A percentile compares a stretch with the other conserved stretches of the same genome.
phyloP scores from a whole-genome alignment of 2,888 invertebrate species.

The Lycia hirtaria region DNA sequence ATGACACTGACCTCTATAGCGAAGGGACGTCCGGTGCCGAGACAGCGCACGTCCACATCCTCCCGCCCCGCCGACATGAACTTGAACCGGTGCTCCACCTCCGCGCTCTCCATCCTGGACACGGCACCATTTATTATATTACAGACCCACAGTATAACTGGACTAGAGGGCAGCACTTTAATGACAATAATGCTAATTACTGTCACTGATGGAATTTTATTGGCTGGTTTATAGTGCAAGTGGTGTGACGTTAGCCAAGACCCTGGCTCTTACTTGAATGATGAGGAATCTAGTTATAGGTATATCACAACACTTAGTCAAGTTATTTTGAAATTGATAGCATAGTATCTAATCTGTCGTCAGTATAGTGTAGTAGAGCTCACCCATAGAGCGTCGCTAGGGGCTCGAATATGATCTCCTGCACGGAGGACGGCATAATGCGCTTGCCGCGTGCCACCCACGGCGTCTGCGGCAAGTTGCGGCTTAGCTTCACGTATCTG shows the following conservation, averaged over 20 bases:
- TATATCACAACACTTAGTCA: too few relatives aligned
- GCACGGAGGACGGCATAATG: slow-evolving; percentile 94
- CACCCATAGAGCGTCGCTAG: slow-evolving; percentile 87
- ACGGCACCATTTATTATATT: too few relatives aligned
- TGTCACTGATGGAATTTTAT: too few relatives aligned
- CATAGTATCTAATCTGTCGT: too few relatives aligned
- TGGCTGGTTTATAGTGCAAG: too few relatives aligned
- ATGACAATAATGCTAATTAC: too few relatives aligned
- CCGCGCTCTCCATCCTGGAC: slow-evolving; percentile 55
- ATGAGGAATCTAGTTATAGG: too few relatives aligned
- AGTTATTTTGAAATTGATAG: too few relatives aligned
- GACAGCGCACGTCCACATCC: slow-evolving; percentile 98
- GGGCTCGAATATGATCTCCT: slow-evolving; percentile 92
- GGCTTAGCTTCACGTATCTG: slow-evolving; percentile 93
- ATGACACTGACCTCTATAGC: slow-evolving; percentile 92
- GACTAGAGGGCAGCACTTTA: too few relatives aligned
- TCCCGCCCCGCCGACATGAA: slow-evolving; percentile 97
- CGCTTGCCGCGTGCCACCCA: slow-evolving; percentile 94
- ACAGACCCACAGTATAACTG: too few relatives aligned
- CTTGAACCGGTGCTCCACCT: slow-evolving; percentile 80
- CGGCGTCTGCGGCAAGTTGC: slow-evolving; percentile 96
- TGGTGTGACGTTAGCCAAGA: too few relatives aligned
- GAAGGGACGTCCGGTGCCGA: slow-evolving; percentile 97
- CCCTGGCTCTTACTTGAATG: too few relatives aligned
- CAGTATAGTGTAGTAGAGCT: slow-evolving; percentile 43